Base-by-base conservation (phyloP, 2,888 invertebrate genomes). In the Frankliniella fusca region DNA sequence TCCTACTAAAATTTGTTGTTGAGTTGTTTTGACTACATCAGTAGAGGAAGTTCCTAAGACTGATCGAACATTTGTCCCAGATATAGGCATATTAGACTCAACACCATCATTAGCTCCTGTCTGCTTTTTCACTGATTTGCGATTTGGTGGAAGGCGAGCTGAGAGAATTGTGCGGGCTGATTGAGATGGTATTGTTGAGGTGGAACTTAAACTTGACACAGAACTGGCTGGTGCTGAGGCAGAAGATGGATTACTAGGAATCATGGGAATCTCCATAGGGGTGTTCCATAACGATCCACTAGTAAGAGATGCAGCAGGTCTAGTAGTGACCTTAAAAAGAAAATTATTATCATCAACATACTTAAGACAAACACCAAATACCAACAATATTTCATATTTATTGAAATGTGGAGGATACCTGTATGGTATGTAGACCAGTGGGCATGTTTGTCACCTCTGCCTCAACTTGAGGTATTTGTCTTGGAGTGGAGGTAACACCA, bases 271-370 rank as follows among this genome's bases (percentile, higher is more conserved):
- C 70, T 70, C 70, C 70, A 70, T 70, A 23, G 70, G 70, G n/a
- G 70, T 70, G 70, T 70, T 70, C 70, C 70, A 70, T 23, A 70
- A 70, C 23, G 70, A 70, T 11, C 70, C 70, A 70, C 70, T 70
- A 9, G 70, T 23, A 11, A 70, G 7, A 3, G 70, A 70, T 3
- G 23, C n/a, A 1, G 70, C 70, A 8, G 70, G 70, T 23, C 70
- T 20, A 70, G 70, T 70, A 11, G 70, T 70, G 0, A 70, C 70
- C 70, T 70, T 5, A n/a, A 70, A 70, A 23, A 8, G n/a, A 70
- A 0, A 70, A 23, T 1, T 5, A 23, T 54, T 54, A 20, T 23
- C n/a, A 20, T 65, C 5, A 70, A 70, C 10, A 11, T 5, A 70
- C 10, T 23, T 3, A 9, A 23, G 23, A 3, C 23, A 7, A 0